These are phyloP conservation scores for Zeus faber DNA, from an alignment of 2,113 vertebrate genomes.

Conservation along the genomic window DNA sequence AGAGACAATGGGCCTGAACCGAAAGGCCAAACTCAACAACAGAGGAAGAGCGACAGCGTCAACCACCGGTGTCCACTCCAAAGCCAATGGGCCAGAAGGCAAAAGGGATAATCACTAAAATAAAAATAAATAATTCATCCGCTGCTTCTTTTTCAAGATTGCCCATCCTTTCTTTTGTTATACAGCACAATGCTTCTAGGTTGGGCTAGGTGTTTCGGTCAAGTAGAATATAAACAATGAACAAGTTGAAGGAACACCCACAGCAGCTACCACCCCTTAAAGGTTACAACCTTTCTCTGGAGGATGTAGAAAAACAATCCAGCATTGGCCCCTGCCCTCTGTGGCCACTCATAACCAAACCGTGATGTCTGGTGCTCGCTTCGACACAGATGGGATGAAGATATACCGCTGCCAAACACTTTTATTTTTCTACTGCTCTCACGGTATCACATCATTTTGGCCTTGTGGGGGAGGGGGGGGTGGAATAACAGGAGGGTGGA, in stretches of 20 bases:
- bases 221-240: neutral
- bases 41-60: no score
- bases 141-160: neutral
- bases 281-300: neutral
- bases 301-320: constrained; percentile 4
- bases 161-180: neutral
- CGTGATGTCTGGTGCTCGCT: no score
- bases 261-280: neutral
- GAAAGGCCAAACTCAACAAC: no score
- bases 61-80: neutral
- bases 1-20: no score
- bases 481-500: constrained; percentile 12
- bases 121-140: neutral
- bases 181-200: no score
- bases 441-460: neutral
- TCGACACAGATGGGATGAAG: constrained; percentile 13
- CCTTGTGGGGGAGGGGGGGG: neutral
- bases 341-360: no score
- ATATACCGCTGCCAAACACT: constrained; percentile 11
- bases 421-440: constrained; percentile 7
- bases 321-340: no score
- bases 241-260: neutral
- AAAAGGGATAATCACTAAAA: neutral
- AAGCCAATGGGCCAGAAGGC: neutral
- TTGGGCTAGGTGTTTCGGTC: neutral